Conservation (phyloP, 2,888 invertebrate species). For the Drosophila mimetica region DNA sequence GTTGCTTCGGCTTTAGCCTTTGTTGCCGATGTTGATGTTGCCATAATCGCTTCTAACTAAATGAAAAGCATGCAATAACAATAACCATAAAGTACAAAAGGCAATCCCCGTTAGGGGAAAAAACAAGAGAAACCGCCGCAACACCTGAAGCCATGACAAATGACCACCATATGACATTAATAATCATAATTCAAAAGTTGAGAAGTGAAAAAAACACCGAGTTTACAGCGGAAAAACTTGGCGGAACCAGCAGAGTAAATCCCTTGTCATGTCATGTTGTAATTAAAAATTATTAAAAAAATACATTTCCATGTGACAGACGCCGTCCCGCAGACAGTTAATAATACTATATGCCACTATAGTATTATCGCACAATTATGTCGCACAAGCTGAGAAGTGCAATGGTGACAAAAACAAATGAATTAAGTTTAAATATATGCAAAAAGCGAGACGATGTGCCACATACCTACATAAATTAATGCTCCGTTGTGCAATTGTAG, state of each 20-base stretch:
- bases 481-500: conserved; percentile 49
- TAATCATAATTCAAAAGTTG: conserved; percentile 74
- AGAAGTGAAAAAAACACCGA: conserved; percentile 46
- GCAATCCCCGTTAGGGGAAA: conserved; percentile 48
- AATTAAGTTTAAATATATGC: conserved; percentile 21
- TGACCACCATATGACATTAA: conserved; percentile 77
- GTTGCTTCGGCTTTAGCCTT: conserved; percentile 56
- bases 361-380: conserved; percentile 39
- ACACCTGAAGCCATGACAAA: conserved; percentile 62
- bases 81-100: conserved; percentile 66
- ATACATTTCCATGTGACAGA: conserved; percentile 35
- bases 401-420: conserved; percentile 15
- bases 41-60: conserved; percentile 75
- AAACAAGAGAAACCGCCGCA: conserved; percentile 21
- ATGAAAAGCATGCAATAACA: conserved; percentile 69
- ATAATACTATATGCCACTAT: conserved; percentile 14
- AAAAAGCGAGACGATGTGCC: conserved; percentile 20
- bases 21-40: conserved; percentile 52
- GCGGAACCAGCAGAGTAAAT: conserved; percentile 62
- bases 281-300: conserved; percentile 69
- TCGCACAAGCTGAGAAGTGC: conserved; percentile 19
- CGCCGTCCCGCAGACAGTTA: conserved; percentile 29
- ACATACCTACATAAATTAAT: conserved; percentile 38
- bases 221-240: conserved; percentile 66
- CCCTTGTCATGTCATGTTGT: conserved; percentile 76